Conservation (phyloP, 2,113 vertebrate species). For the Chitala chitala region DNA sequence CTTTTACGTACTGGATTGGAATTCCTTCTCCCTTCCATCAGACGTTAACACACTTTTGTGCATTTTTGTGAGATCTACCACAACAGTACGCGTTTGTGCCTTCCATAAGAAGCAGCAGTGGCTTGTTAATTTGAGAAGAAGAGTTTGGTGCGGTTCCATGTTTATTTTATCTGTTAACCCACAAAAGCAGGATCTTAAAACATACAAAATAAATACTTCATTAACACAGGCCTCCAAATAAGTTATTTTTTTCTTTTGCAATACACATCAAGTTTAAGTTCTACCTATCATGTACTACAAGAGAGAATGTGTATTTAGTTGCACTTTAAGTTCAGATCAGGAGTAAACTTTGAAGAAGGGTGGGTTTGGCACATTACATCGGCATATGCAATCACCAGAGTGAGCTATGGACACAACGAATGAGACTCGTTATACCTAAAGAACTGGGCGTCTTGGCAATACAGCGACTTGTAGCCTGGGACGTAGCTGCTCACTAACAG, state of each 20-base stretch:
- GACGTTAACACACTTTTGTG: too few relatives aligned
- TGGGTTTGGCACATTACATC: conserved; percentile 27
- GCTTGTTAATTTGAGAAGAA: background rate
- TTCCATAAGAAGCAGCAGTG: background rate
- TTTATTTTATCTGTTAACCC: conserved; percentile 4
- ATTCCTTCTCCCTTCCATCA: background rate
- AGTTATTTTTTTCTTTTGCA: background rate
- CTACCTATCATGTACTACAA: background rate
- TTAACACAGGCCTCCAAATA: background rate
- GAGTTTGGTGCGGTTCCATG: background rate
- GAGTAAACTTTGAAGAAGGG: conserved; percentile 6
- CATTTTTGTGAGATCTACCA: background rate
- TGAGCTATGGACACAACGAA: conserved; percentile 34
- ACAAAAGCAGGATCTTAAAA: background rate
- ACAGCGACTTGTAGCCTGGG: conserved; percentile 40
- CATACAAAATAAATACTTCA: background rate
- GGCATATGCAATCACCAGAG: conserved; percentile 22
- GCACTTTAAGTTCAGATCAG: background rate
- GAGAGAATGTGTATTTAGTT: conserved; percentile 4
- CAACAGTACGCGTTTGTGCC: background rate
- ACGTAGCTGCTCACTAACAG: conserved; percentile 70
- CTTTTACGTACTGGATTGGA: too few relatives aligned
- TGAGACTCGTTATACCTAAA: conserved; percentile 60
- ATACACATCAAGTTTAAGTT: background rate
- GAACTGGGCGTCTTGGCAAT: conserved; percentile 58